A percentile compares a stretch with the other conserved stretches of the same genome.
Conservation (phyloP, 1,140 invertebrate genomes). For the fruit fly (Drosophila melanogaster) region Release_6_plus_ISO1_MT NT_037436.4:19878001-19878500, state of each 20-base stretch:
- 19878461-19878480: background rate
- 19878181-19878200: conserved; percentile 31
- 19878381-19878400: background rate
- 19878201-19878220: conserved; percentile 36
- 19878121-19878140: conserved; percentile 42
- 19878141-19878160: conserved; percentile 32
- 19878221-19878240: conserved; percentile 28
- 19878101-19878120: conserved; percentile 68
- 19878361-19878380: background rate
- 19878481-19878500: background rate
- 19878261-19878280: background rate
- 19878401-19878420: background rate
- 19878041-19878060: conserved; percentile 56
- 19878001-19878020: conserved; percentile 61
- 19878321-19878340: background rate
- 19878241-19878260: conserved; percentile 9
- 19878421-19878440: too few species aligned
- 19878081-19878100: conserved; percentile 55
- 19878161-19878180: conserved; percentile 29
- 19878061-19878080: conserved; percentile 68
- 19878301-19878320: background rate
- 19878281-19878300: background rate
- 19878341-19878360: background rate
- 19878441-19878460: background rate
- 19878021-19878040: conserved; percentile 53